These are phyloP conservation scores for Plagodis pulveraria DNA, from an alignment of 2,888 invertebrate genomes.

Conservation along the genomic window DNA sequence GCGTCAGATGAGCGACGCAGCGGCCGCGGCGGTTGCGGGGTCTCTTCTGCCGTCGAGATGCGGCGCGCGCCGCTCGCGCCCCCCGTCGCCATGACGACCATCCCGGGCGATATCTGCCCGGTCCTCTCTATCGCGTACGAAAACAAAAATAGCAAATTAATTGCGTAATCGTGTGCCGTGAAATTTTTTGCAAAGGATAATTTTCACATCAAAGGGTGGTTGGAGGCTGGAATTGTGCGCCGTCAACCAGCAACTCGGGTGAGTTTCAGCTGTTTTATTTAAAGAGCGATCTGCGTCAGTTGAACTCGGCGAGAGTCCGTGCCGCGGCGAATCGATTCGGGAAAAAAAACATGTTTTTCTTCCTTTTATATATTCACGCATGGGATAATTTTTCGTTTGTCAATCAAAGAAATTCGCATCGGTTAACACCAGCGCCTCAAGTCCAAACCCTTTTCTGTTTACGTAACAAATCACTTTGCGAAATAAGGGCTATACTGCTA, in stretches of 20 bases:
- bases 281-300: slow-evolving; percentile 12
- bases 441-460: slow-evolving; percentile 10
- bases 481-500: background rate
- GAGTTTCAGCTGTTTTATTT: slow-evolving; percentile 34
- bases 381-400: background rate
- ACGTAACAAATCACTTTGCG: slow-evolving; percentile 16
- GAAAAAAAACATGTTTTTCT: slow-evolving; percentile 6
- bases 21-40: slow-evolving; percentile 68
- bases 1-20: slow-evolving; percentile 58
- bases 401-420: background rate
- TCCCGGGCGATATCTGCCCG: slow-evolving; percentile 77
- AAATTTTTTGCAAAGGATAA: slow-evolving; percentile 63
- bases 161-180: slow-evolving; percentile 76
- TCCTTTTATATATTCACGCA: background rate
- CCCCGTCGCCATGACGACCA: slow-evolving; percentile 73
- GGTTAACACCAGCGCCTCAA: background rate
- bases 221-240: slow-evolving; percentile 45
- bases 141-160: slow-evolving; percentile 83
- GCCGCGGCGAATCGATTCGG: slow-evolving; percentile 32
- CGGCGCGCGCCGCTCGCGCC: slow-evolving; percentile 81
- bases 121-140: slow-evolving; percentile 66
- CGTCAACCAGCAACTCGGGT: slow-evolving; percentile 50
- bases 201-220: slow-evolving; percentile 64
- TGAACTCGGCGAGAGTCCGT: slow-evolving; percentile 24
- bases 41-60: slow-evolving; percentile 71